Percentiles rank a stretch among this genome's conserved stretches.
phyloP scores from a whole-genome alignment of 1,140 invertebrate genomes.

The Megalonaias nervosa region DNA sequence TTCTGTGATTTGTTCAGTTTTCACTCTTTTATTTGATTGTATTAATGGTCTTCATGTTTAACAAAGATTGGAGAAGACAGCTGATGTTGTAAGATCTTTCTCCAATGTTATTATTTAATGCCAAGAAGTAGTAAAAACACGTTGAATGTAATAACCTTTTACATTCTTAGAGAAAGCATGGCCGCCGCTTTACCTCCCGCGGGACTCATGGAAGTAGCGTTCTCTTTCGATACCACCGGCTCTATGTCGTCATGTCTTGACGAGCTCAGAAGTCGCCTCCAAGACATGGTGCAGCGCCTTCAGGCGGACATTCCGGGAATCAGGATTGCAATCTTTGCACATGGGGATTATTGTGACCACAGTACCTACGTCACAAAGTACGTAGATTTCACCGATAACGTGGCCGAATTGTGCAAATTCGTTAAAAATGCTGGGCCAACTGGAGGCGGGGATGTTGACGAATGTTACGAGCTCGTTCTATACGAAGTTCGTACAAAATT shows the following conservation, averaged over 20 bases:
- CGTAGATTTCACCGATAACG: conserved; percentile 40
- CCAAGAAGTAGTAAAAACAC: too few relatives aligned
- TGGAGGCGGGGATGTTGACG: conserved; percentile 35
- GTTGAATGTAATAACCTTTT: too few relatives aligned
- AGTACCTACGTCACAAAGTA: conserved; percentile 45
- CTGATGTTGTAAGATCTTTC: too few relatives aligned
- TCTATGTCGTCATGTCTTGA: conserved; percentile 60
- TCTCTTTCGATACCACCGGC: conserved; percentile 69
- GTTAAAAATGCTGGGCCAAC: conserved; percentile 32
- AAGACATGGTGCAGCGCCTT: conserved; percentile 56
- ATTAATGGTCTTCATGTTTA: too few relatives aligned
- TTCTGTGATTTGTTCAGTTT: too few relatives aligned
- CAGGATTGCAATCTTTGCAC: conserved; percentile 48
- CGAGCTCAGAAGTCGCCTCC: conserved; percentile 54
- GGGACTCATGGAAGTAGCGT: conserved; percentile 63
- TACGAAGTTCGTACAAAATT: conserved; percentile 46
- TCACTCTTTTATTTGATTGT: too few relatives aligned
- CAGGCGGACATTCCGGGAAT: conserved; percentile 48
- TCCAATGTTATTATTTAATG: too few relatives aligned
- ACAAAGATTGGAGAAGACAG: too few relatives aligned
- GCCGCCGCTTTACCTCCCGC: too few relatives aligned
- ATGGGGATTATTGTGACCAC: conserved; percentile 58
- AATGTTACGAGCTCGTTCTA: conserved; percentile 53
- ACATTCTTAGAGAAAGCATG: too few relatives aligned
- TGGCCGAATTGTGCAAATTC: conserved; percentile 36